Base-by-base conservation (phyloP, 37 sponge, comb jelly and placozoan species). In the Agelas oroides region DNA sequence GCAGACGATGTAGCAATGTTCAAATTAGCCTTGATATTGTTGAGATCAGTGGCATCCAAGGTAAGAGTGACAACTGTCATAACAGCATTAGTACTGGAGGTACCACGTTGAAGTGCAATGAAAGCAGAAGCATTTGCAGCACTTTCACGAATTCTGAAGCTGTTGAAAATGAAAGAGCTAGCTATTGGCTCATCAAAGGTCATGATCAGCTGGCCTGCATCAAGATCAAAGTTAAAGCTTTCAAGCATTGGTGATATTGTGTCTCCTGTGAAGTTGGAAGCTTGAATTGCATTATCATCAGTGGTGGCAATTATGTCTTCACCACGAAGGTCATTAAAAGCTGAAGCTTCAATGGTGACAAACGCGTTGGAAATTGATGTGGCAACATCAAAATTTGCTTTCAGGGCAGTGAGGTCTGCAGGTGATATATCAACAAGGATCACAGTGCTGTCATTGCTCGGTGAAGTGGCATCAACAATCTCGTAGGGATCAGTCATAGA, bases 101-200 rank as follows among this genome's bases (percentile, higher is more conserved):
- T 37, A 1, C 86, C 86, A 36, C 81, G 66, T 56, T 59, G 80
- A 1, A 92, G 71, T 18, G 62, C 31, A 30, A 92, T 37, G 27
- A 24, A 24, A 28, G 30, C 40, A 38, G 93, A 70, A 18, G 30
- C 59, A 37, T 70, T 64, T 0, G 57, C 52, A 33, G 59, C 79
- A 80, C 32, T 70, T 2, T 75, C 64, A 55, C 80, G 88, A 16
- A 92, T 35, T 13, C 27, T 58, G 12, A 92, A 38, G 14, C 36
- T 38, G 27, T 53, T 32, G 30, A 72, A 76, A 18, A 74, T 27
- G 41, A 88, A 74, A 0, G 75, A 55, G 13, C 36, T 57, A 46
- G 11, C 28, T 20, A 90, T 70, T 31, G 94, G 91, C 53, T 94
- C 91, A 86, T 85, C 78, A 55, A 93, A 93, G 5, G 92, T 76